Base-by-base conservation (phyloP, 2,888 invertebrate species). In the Lacanobia oleracea region DNA sequence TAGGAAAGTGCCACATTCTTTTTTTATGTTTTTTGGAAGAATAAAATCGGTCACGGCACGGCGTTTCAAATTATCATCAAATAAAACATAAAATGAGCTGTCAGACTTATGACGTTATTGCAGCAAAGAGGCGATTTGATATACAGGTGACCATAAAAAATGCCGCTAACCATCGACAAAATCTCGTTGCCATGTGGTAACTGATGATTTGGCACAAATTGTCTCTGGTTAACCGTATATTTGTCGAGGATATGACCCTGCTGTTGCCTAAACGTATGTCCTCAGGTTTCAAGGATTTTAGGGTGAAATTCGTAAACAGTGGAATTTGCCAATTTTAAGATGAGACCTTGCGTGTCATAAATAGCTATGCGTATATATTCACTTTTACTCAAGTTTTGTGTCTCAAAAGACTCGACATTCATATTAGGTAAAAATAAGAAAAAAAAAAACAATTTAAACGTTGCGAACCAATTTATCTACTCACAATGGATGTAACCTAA, bases 171-270 rank as follows among this genome's bases (percentile, higher is more conserved):
- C 16, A 56, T 64, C 9, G 37, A 61, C 18, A 40, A 21, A 51
- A 64, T 60, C 21, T 18, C 63, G 21, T 70, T 51, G 51, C 53
- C 14, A 59, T 23, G 45, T 27, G 37, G 23, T 48, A 53, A 9
- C 10, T 33, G 6, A n/a, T 53, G 57, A 53, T 45, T 57, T 40
- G 48, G n/a, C 56, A 61, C 23, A 62, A 57, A 67, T 73, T 64
- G 40, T 48, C 8, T 50, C 10, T 53, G 8, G 33, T 16, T 60
- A 65, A 50, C 18, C 21, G 4, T 48, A 53, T 50, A 54, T 70
- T 21, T 37, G 40, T 54, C 50, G 60, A 77, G 60, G 60, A 56
- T 56, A 16, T 33, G 27, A 37, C 54, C 45, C 53, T 21, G 48
- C 4, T 9, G 5, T 51, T 21, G 40, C 27, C 45, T 57, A 45